Evolutionary conservation across 2,888 invertebrate genomes (phyloP), one percentile per base, ranked within the genome.

Genomic region (Incurvaria masculella): DNA sequence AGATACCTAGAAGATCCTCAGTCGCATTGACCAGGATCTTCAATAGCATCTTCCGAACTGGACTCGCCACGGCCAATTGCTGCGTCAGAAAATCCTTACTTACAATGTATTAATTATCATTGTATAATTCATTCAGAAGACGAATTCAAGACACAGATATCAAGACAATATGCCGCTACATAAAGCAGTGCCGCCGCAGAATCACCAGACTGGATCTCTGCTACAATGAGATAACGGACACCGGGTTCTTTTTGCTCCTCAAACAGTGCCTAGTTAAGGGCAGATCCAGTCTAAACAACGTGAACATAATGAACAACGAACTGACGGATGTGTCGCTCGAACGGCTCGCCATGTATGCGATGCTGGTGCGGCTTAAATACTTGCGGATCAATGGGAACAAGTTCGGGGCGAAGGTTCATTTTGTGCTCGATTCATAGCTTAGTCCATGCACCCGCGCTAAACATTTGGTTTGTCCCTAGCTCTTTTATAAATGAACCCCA

Each of bases 311-410:
- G 69, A 79, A 81, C 47, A 85, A 85, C 53, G 63, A 81, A 43
- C 60, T 86, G 38, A 68, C 69, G 0, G 66, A 68, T 2, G 51
- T 56, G 23, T 81, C 83, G 1, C 64, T 81, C 14, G 48, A 57
- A 1, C 54, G 63, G 51, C 53, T 78, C 21, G 63, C 70, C 0
- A 66, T 64, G 51, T 73, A 72, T 51, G 66, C 75, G 0, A 60
- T 59, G 8, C 53, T 62, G 40, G 51, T 85, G 1, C 72, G 68
- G 19, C 56, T 86, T 1, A 71, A 70, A 56, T 76, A 73, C 50
- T 59, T 86, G 2, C 63, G 81, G 55, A 49, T 86, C 1, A 82
- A 79, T 53, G 84, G 85, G 0, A 86, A 85, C 56, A 72, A 81
- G 58, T 64, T 86, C 21, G 83, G 83, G 0, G 64, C 66, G 0